A percentile compares a stretch with the other conserved stretches of the same genome.
Evolutionary conservation across 1,140 invertebrate species (phyloP).

Genomic region (Oryctes rhinoceros): DNA sequence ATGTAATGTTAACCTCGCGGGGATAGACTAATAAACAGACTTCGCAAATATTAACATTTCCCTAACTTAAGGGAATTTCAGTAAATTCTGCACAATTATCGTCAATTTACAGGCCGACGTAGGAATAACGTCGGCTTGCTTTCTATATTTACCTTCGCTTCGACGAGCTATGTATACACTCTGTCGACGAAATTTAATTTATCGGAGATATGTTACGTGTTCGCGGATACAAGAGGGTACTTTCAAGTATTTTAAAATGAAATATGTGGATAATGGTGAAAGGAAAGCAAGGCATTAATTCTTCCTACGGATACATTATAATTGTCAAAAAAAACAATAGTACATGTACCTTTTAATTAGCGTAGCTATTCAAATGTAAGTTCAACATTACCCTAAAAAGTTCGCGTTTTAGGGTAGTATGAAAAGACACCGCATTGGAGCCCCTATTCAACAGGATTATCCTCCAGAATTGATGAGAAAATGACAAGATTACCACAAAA

Average conservation of each 20-base stretch:
- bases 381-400: too few species aligned
- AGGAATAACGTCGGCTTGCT: slow-evolving; percentile 11
- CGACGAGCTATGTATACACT: not conserved
- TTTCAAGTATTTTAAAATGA: not conserved
- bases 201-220: not conserved
- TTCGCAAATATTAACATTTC: slow-evolving; percentile 10
- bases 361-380: too few species aligned
- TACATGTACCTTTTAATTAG: too few species aligned
- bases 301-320: not conserved
- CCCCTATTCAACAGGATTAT: too few species aligned
- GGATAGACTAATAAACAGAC: slow-evolving; percentile 9
- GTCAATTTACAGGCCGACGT: slow-evolving; percentile 4
- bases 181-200: slow-evolving; percentile 4
- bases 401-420: too few species aligned
- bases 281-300: not conserved
- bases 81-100: slow-evolving; percentile 22
- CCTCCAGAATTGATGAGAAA: too few species aligned
- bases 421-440: too few species aligned
- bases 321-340: too few species aligned
- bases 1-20: slow-evolving; percentile 3
- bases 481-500: too few species aligned
- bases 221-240: not conserved
- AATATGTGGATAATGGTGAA: not conserved
- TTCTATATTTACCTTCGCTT: slow-evolving; percentile 8
- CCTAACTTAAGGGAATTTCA: not conserved